phyloP scores from a whole-genome alignment of 2,113 vertebrate genomes.

The Plestiodon gilberti region DNA sequence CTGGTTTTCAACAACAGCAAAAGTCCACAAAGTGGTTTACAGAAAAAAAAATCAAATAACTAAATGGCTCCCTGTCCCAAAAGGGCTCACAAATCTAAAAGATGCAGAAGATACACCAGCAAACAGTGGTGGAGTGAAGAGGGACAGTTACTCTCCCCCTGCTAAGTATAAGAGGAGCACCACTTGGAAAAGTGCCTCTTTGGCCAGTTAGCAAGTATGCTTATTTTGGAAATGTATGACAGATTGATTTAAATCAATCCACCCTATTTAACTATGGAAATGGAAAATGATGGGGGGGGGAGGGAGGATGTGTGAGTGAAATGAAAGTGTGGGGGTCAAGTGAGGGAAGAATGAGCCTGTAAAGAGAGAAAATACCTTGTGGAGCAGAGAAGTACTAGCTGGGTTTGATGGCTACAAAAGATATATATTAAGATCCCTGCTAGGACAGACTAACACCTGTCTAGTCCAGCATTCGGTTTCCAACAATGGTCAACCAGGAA shows the following conservation, averaged over 20 bases:
- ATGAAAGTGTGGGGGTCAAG: neutral
- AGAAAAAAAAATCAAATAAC: too few relatives aligned
- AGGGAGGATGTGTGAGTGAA: too few relatives aligned
- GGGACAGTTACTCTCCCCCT: too few relatives aligned
- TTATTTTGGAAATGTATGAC: neutral
- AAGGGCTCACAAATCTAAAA: too few relatives aligned
- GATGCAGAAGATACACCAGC: too few relatives aligned
- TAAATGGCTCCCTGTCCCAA: too few relatives aligned
- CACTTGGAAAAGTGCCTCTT: too few relatives aligned
- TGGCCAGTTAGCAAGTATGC: neutral
- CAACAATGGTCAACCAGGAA: neutral
- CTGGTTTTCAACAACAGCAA: too few relatives aligned
- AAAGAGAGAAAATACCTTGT: neutral
- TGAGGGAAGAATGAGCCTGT: neutral
- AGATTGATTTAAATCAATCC: neutral
- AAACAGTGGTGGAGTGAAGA: too few relatives aligned
- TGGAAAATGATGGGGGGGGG: neutral
- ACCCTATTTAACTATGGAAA: neutral
- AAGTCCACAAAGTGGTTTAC: too few relatives aligned
- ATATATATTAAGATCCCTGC: neutral
- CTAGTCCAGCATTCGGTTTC: neutral
- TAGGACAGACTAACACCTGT: too few relatives aligned
- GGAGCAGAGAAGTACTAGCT: neutral
- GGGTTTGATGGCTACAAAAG: neutral
- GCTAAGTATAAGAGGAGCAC: too few relatives aligned